A percentile compares a stretch with the other conserved stretches of the same genome.
Conservation (phyloP, 2,113 vertebrate genomes). For the Uria lomvia region DNA sequence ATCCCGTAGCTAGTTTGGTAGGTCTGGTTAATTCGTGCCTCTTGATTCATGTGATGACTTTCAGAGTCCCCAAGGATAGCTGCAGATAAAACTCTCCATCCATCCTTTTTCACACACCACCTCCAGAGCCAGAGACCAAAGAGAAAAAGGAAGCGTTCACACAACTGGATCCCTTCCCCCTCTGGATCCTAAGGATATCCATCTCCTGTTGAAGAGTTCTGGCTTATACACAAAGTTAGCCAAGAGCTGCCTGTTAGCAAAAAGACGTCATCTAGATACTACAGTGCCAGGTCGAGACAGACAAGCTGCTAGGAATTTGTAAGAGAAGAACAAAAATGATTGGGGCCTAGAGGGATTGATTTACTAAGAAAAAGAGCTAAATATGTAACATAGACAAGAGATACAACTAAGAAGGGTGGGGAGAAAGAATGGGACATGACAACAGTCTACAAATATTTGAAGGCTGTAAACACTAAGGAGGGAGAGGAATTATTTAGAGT, state of each 20-base stretch:
- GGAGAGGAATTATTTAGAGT: conserved; percentile 47
- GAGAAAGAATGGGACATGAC: conserved; percentile 50
- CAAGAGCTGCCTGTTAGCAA: conserved; percentile 10
- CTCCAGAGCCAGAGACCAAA: neutral
- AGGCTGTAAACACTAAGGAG: conserved; percentile 35
- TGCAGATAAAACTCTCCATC: neutral
- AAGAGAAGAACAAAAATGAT: neutral
- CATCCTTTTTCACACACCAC: neutral
- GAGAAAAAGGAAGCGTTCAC: neutral
- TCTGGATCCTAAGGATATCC: neutral
- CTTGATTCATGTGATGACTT: neutral
- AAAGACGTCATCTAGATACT: neutral
- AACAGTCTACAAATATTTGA: conserved; percentile 59
- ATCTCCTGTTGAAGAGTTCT: neutral
- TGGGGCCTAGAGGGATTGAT: conserved; percentile 24
- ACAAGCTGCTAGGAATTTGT: conserved; percentile 42
- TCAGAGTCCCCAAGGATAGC: neutral
- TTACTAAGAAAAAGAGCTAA: conserved; percentile 61
- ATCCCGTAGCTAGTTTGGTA: neutral
- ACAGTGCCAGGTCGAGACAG: neutral
- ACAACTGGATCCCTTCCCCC: neutral
- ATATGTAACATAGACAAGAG: conserved; percentile 50
- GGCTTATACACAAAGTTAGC: neutral
- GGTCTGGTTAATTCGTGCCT: neutral
- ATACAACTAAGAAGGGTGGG: conserved; percentile 45